A percentile compares a stretch with the other conserved stretches of the same genome.
Evolutionary conservation across 2,888 invertebrate genomes (phyloP).

Genomic region (Rhagonycha lutea): DNA sequence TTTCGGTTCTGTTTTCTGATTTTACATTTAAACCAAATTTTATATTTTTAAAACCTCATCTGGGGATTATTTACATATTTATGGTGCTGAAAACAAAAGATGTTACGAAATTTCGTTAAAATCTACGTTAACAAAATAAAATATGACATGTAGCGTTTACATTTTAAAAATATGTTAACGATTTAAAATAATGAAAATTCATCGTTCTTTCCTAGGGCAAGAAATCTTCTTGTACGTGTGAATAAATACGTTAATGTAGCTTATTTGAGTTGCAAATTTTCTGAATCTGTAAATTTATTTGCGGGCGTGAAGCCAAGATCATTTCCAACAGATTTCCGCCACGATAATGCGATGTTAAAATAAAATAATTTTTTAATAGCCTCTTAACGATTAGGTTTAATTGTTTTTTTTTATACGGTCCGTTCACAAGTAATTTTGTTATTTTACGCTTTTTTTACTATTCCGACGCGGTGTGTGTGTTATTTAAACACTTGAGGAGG

Average conservation of each 20-base stretch:
- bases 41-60: background rate
- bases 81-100: background rate
- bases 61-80: background rate
- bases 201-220: slow-evolving; percentile 7
- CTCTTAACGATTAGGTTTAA: background rate
- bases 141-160: background rate
- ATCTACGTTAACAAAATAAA: background rate
- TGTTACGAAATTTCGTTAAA: background rate
- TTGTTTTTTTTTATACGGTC: background rate
- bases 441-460: background rate
- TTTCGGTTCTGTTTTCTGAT: background rate
- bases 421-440: background rate
- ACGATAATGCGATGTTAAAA: slow-evolving; percentile 8
- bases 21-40: background rate
- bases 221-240: slow-evolving; percentile 25
- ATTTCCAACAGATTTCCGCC: slow-evolving; percentile 18
- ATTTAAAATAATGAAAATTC: slow-evolving; percentile 10
- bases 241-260: slow-evolving; percentile 37
- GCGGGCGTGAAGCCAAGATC: slow-evolving; percentile 23
- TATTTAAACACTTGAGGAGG: background rate
- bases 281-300: slow-evolving; percentile 23
- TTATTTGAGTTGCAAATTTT: slow-evolving; percentile 38
- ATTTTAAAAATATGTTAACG: background rate
- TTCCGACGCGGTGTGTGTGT: background rate
- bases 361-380: background rate